Conservation (phyloP, 2,797 vertebrate genomes). For the Molossus molossus region DNA sequence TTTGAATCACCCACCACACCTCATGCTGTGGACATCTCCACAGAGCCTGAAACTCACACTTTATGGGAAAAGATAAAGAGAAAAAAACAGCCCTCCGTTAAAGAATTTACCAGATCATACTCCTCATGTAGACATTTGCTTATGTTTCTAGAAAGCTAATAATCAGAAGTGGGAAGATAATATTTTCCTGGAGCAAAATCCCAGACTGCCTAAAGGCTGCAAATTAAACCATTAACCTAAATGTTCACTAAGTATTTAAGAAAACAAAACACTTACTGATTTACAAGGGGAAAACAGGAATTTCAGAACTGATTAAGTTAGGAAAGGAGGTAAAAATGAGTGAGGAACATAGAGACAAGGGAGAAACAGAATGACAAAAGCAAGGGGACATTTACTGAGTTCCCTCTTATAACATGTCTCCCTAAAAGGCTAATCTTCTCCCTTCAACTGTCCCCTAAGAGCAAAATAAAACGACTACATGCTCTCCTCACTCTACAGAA, state of each 20-base stretch:
- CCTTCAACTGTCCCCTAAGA: neutral
- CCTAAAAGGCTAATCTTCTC: neutral
- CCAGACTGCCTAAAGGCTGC: neutral
- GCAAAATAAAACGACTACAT: neutral
- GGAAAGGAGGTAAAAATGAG: neutral
- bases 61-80: constrained; percentile 63
- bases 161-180: neutral
- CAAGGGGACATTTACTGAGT: neutral
- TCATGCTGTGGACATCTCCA: constrained; percentile 63
- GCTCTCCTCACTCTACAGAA: constrained; percentile 6
- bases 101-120: constrained; percentile 67
- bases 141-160: constrained; percentile 74
- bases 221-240: constrained; percentile 18
- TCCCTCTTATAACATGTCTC: neutral
- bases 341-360: neutral
- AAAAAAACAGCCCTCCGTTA: neutral
- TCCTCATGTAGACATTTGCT: constrained; percentile 68
- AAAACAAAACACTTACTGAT: constrained; percentile 36
- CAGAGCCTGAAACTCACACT: constrained; percentile 43
- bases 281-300: neutral
- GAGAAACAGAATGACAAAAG: neutral
- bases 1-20: constrained; percentile 21
- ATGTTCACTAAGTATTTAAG: neutral
- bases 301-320: constrained; percentile 1
- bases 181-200: constrained; percentile 12